phyloP scores from a whole-genome alignment of 2,888 invertebrate species.

The Synergus gifuensis region DNA sequence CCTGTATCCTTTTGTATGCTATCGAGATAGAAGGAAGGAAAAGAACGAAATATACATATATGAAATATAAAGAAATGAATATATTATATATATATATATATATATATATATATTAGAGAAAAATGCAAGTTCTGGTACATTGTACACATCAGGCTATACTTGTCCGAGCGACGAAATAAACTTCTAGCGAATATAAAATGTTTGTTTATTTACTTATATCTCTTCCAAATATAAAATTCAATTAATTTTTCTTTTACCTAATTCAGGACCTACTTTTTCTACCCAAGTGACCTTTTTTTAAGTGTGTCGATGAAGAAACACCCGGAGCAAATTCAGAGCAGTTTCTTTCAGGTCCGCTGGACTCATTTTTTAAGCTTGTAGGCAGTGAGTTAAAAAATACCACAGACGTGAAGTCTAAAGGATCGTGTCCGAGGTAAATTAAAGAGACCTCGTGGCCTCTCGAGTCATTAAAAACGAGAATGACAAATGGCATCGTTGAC shows the following conservation, averaged over 20 bases:
- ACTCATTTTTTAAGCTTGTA: conserved; percentile 14
- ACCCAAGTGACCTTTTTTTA: too few relatives aligned
- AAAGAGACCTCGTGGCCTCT: conserved; percentile 60
- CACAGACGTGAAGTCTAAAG: conserved; percentile 66
- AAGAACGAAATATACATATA: conserved; percentile 70
- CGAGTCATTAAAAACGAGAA: conserved; percentile 73
- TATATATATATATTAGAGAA: conserved; percentile 65
- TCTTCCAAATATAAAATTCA: background rate
- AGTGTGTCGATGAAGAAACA: too few relatives aligned
- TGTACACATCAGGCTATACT: conserved; percentile 69
- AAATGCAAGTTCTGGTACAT: conserved; percentile 65
- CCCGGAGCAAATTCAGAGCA: too few relatives aligned
- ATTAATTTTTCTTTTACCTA: too few relatives aligned
- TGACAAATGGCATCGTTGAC: conserved; percentile 75
- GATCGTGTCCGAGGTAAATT: conserved; percentile 69
- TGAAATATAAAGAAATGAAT: conserved; percentile 57
- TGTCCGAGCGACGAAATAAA: conserved; percentile 73
- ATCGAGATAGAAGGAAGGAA: conserved; percentile 67
- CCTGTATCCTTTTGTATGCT: conserved; percentile 77
- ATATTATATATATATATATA: conserved; percentile 67
- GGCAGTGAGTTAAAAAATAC: conserved; percentile 50
- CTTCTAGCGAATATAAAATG: conserved; percentile 73
- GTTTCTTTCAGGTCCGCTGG: conserved; percentile 1
- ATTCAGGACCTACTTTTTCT: too few relatives aligned
- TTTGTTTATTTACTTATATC: conserved; percentile 42